Base-by-base conservation (phyloP, 2,113 vertebrate genomes). In the Oreocharis arfaki region DNA sequence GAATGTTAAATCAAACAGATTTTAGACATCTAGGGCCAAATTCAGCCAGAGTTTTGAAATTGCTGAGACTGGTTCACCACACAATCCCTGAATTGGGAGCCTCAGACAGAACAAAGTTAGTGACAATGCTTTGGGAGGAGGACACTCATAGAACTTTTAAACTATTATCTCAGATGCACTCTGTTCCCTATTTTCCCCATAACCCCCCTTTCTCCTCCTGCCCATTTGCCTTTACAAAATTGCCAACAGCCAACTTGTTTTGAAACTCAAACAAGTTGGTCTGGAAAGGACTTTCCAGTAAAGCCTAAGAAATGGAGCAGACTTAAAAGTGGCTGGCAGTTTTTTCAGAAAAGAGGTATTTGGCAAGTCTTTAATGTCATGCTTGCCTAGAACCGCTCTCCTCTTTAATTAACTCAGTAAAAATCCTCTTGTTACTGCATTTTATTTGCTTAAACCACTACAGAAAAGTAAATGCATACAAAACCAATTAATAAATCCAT, bases 331-430 rank as follows among this genome's bases (percentile, higher is more conserved):
- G 80, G 56, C 83, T 93, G 83, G 69, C 92, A 84, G 76, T 90
- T 90, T 94, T 95, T 96, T 92, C 93, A 97, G 90, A 88, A 81
- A 84, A 96, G 83, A 82, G 86, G 89, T 92, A 86, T 89, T 93
- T 95, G 95, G 94, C 95, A 95, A 95, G 84, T 93, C 93, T 96
- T 94, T 96, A 96, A 96, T 92, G 92, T 93, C 88, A 89, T 78
- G 92, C 92, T 95, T 96, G 96, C 95, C 90, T 92, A 83, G 77
- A 94, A 96, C 92, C 84, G 88, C 93, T 96, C 73, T 93, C 77
- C 73, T 93, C 92, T 89, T 95, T 93, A 96, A 97, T 95, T 96
- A 95, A 93, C 92, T 95, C 73, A 19, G 88, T 89, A 92, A 96
- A 93, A 97, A 84, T 89, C 69, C 73, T 95, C 87, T 84, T 64